Conservation (phyloP, 2,888 invertebrate genomes). For the Neoitamus cyanurus region DNA sequence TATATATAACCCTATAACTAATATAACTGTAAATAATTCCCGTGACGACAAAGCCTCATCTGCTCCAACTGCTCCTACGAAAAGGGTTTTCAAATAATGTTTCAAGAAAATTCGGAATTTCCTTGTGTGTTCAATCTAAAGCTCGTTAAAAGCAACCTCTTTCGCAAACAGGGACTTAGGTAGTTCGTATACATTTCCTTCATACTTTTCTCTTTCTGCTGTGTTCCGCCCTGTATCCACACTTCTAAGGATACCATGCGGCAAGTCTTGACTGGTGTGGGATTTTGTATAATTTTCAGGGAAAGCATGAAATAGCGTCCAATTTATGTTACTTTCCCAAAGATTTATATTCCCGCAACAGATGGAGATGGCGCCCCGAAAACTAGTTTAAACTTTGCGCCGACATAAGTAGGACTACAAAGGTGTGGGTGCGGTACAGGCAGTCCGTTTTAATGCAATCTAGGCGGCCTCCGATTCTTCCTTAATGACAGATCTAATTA, state of each 20-base stretch:
- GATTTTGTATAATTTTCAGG: constrained; percentile 50
- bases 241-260: not conserved
- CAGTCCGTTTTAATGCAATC: not conserved
- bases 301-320: constrained; percentile 51
- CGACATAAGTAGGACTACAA: not conserved
- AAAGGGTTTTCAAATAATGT: constrained; percentile 26
- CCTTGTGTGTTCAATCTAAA: constrained; percentile 24
- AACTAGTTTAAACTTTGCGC: not conserved
- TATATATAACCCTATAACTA: not conserved
- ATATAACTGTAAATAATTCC: not conserved
- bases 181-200: constrained; percentile 28
- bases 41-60: not conserved
- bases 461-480: not conserved
- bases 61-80: not conserved
- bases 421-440: not conserved
- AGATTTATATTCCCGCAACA: constrained; percentile 44
- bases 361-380: constrained; percentile 10
- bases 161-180: constrained; percentile 17
- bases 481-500: not conserved
- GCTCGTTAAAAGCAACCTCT: constrained; percentile 40
- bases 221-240: not conserved
- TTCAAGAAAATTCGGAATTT: constrained; percentile 32
- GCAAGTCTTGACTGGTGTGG: constrained; percentile 22
- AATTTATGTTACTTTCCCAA: constrained; percentile 44
- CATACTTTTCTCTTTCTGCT: not conserved